Conservation (phyloP, 2,797 vertebrate species). For the Sebastes goodei region DNA sequence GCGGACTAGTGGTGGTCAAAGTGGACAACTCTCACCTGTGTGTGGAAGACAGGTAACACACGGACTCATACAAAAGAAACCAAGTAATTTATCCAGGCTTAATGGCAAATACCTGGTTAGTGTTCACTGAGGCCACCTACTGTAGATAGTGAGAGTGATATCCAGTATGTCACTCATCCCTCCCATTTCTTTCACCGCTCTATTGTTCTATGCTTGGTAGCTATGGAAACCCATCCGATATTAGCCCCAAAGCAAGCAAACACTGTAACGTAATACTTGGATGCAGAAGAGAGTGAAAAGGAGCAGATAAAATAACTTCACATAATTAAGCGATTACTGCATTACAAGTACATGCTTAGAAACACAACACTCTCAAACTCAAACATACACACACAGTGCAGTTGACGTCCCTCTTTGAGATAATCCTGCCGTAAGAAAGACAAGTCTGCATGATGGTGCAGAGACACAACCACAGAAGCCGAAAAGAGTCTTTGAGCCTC, state of each 20-base stretch:
- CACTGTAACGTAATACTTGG: constrained; percentile 48
- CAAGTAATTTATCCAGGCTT: background rate
- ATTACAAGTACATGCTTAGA: constrained; percentile 35
- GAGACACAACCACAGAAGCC: constrained; percentile 31
- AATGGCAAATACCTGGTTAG: background rate
- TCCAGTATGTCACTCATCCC: constrained; percentile 21
- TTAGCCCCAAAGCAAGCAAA: constrained; percentile 49
- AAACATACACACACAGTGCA: constrained; percentile 7
- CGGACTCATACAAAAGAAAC: background rate
- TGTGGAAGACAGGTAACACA: constrained; percentile 78
- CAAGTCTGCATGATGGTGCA: constrained; percentile 13
- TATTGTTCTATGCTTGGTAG: constrained; percentile 23
- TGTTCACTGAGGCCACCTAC: constrained; percentile 8
- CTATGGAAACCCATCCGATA: constrained; percentile 49
- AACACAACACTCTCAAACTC: background rate
- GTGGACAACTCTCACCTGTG: constrained; percentile 67
- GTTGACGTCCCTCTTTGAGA: constrained; percentile 22
- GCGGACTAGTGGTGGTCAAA: constrained; percentile 70
- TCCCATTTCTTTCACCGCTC: constrained; percentile 24
- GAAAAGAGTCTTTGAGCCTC: constrained; percentile 40
- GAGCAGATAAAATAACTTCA: constrained; percentile 40
- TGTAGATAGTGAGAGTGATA: background rate
- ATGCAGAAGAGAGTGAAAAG: constrained; percentile 45
- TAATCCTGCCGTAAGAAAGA: constrained; percentile 6
- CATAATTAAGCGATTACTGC: constrained; percentile 48